Evolutionary conservation across 2,113 vertebrate genomes (phyloP).

Genomic region (Hemicordylus capensis): DNA sequence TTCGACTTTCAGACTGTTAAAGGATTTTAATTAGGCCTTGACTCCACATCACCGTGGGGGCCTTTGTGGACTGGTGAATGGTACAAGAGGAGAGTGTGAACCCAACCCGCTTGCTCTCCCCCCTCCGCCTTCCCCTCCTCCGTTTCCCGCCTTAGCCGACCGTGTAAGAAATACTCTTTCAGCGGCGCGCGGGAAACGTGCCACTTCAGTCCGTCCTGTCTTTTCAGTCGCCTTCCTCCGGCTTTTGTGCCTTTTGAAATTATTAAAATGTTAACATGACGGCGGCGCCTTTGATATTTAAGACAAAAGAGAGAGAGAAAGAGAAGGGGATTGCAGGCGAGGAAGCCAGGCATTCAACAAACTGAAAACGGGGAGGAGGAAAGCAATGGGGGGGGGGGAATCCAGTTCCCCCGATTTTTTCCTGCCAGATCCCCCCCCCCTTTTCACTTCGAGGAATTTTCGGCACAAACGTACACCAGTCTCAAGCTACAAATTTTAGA

Average conservation of each 20-base stretch:
- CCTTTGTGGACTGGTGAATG: constrained; percentile 82
- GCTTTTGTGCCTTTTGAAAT: constrained; percentile 89
- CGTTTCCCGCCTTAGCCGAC: background rate
- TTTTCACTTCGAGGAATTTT: constrained; percentile 70
- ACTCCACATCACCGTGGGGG: constrained; percentile 79
- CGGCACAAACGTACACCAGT: constrained; percentile 61
- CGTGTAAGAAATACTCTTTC: background rate
- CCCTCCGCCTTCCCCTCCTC: constrained; percentile 80
- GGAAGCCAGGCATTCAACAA: constrained; percentile 81
- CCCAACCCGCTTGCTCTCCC: constrained; percentile 79
- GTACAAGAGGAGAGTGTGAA: constrained; percentile 78
- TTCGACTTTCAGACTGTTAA: constrained; percentile 78
- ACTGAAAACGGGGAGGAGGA: constrained; percentile 78
- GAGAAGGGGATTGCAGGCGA: constrained; percentile 75
- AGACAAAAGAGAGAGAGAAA: constrained; percentile 88
- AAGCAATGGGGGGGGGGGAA: constrained; percentile 11
- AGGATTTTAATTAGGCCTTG: constrained; percentile 89
- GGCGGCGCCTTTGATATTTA: constrained; percentile 97
- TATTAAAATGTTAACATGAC: constrained; percentile 97
- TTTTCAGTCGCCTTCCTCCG: constrained; percentile 50
- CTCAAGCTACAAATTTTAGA: too few species aligned
- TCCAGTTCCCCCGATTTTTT: constrained; percentile 80
- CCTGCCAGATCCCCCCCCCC: constrained; percentile 55
- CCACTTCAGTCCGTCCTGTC: background rate
- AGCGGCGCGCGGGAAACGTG: background rate